Evolutionary conservation across 2,113 vertebrate species (phyloP).

Genomic region (Himantopus leucocephalus): DNA sequence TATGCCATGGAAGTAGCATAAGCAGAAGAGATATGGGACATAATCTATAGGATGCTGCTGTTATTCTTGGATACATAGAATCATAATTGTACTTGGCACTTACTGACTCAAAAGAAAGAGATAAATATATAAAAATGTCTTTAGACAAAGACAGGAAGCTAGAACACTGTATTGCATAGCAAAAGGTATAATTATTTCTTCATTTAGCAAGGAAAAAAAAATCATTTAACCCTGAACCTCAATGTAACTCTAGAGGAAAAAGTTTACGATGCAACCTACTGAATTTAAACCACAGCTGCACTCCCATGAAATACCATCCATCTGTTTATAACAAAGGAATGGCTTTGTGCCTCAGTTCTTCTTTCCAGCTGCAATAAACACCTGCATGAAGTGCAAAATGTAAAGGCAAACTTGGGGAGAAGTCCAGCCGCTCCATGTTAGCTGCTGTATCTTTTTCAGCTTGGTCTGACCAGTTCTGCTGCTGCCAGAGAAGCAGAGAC

Average conservation of each 20-base stretch:
- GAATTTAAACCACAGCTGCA: neutral
- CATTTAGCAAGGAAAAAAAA: neutral
- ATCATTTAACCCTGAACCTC: neutral
- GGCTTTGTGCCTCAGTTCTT: neutral
- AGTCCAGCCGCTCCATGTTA: neutral
- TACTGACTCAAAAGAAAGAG: neutral
- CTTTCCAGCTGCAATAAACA: neutral
- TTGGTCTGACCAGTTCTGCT: neutral
- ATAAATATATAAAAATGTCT: neutral
- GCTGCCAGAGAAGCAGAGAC: neutral
- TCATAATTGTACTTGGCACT: neutral
- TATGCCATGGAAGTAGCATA: neutral
- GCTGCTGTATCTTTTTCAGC: neutral
- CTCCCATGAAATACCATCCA: neutral
- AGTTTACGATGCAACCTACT: neutral
- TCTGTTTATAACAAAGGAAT: neutral
- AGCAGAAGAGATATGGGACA: neutral
- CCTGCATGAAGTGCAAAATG: neutral
- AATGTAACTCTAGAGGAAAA: neutral
- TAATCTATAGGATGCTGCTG: neutral
- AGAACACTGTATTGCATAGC: neutral
- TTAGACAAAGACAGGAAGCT: neutral
- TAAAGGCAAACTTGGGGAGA: neutral
- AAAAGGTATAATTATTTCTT: neutral
- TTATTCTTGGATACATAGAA: neutral